These are phyloP conservation scores for Folsomia manolachei DNA, from an alignment of 2,888 invertebrate species.

Conservation along the genomic window DNA sequence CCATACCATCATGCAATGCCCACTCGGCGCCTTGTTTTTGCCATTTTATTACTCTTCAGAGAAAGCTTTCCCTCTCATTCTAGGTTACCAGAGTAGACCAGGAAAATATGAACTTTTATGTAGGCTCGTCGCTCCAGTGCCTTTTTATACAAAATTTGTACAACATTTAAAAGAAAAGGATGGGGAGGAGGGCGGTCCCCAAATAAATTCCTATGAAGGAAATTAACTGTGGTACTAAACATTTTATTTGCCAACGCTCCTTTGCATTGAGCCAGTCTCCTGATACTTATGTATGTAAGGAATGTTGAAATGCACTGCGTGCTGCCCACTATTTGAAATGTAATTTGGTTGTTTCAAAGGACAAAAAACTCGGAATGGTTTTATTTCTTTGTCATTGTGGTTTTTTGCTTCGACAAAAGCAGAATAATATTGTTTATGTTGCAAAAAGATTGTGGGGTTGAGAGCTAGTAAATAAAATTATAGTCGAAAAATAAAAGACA, in stretches of 20 bases:
- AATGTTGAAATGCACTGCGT: no score
- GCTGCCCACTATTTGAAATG: no score
- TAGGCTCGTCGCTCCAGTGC: background rate
- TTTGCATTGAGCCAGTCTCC: no score
- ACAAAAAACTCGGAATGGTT: no score
- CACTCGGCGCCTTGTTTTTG: constrained; percentile 4
- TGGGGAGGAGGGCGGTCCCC: background rate
- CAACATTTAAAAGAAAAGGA: background rate
- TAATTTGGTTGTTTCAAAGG: no score
- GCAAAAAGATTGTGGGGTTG: no score
- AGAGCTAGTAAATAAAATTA: no score
- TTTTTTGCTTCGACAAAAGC: no score
- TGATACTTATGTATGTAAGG: no score
- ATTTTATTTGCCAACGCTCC: background rate
- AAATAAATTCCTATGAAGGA: background rate
- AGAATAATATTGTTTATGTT: no score
- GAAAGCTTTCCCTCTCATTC: background rate
- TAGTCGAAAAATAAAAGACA: no score
- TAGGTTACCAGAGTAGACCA: background rate
- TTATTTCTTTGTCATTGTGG: no score
- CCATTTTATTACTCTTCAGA: constrained; percentile 5
- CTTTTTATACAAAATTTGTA: background rate
- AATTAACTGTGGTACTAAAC: constrained; percentile 2
- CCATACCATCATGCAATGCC: background rate
- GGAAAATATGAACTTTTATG: background rate